Base-by-base conservation (phyloP, 1,140 invertebrate species). In the Scaptomyza pallida region DNA sequence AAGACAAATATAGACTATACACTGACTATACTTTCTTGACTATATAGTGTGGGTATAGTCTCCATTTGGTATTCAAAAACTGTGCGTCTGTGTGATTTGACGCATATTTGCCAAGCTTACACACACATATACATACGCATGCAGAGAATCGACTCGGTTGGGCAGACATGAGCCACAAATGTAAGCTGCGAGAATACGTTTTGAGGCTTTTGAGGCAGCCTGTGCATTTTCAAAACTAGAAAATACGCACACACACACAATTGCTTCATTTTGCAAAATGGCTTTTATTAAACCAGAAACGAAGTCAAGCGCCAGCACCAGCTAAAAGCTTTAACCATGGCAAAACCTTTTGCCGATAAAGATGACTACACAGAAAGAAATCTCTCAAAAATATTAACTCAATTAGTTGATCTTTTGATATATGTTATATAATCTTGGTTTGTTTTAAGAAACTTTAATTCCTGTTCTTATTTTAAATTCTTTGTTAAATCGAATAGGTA, bases 11-110 rank as follows among this genome's bases (percentile, higher is more conserved):
- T 85, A 74, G 81, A 85, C 81, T 86, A 69, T 63, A 60, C 61
- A 76, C 44, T 59, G 33, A 52, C 52, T 40, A 43, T n/a, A 35
- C 33, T 35, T 50, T 8, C 44, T 1, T n/a, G n/a, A n/a, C 23
- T 37, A 23, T 23, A 23, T 2, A 26, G 19, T 51, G 16, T 54
- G 55, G 54, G 41, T 67, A 63, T 43, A 68, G 43, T 70, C 69
- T 85, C 72, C 69, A 83, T 89, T 89, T 89, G 77, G 83, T 88
- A 89, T 89, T 83, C 85, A 80, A 85, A 89, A 89, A 89, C 85
- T 72, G 85, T 89, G 76, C 85, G 76, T 89, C 76, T 81, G 78
- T 85, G 81, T 78, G 79, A 80, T 89, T 89, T 82, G 85, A 89
- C 85, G 83, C 83, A 89, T 85, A 89, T 89, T 85, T 89, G 73